Evolutionary conservation across 2,797 vertebrate genomes (phyloP).

Genomic region (Chelon labrosus): DNA sequence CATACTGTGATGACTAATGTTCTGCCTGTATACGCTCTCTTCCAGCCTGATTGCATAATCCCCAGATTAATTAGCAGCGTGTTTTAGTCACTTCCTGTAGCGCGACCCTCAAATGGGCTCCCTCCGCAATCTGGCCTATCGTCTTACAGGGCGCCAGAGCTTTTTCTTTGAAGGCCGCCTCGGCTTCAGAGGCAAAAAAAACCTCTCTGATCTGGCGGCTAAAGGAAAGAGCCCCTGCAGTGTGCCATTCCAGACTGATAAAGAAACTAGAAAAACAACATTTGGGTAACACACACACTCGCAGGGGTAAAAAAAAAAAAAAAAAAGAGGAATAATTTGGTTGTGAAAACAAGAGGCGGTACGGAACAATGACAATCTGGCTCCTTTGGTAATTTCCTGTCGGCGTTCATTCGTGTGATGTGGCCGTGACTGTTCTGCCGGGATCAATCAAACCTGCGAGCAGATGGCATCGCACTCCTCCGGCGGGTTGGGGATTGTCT

Average conservation of each 20-base stretch:
- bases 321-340: constrained; percentile 72
- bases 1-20: constrained; percentile 33
- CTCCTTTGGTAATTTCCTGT: constrained; percentile 81
- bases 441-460: constrained; percentile 77
- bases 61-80: constrained; percentile 78
- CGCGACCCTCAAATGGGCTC: constrained; percentile 63
- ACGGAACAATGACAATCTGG: constrained; percentile 77
- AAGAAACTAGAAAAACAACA: constrained; percentile 72
- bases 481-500: constrained; percentile 67
- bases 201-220: constrained; percentile 76
- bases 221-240: constrained; percentile 70
- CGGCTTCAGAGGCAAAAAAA: constrained; percentile 71
- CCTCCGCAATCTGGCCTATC: constrained; percentile 78
- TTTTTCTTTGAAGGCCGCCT: constrained; percentile 75
- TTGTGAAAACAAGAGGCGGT: constrained; percentile 73
- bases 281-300: constrained; percentile 66
- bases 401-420: constrained; percentile 70
- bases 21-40: constrained; percentile 33
- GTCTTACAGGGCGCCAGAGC: constrained; percentile 73
- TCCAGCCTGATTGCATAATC: constrained; percentile 72
- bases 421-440: constrained; percentile 74
- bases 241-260: constrained; percentile 74
- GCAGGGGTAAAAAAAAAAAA: background rate
- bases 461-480: constrained; percentile 76
- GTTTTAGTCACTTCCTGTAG: constrained; percentile 77